Base-by-base conservation (phyloP, 2,797 vertebrate species). In the Helostoma temminkii region DNA sequence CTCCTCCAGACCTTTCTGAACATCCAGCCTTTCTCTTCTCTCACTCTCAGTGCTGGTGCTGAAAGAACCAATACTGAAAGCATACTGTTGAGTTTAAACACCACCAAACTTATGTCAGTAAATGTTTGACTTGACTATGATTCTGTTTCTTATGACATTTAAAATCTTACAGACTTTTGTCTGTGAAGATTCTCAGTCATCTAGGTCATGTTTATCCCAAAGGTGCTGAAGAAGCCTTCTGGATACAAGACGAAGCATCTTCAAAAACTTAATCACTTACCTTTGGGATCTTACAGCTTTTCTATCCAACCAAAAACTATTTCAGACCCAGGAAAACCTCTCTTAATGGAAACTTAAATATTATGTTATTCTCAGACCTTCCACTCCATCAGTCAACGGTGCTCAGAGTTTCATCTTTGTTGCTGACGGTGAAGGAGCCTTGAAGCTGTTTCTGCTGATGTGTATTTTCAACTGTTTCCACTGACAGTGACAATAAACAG, bases 1-100 rank as follows among this genome's bases (percentile, higher is more conserved):
- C 61, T 52, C 76, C 4, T 80, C 88, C 7, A 83, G 90, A 61
- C 52, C 84, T 36, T 92, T 90, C 78, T 49, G 47, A 9, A 41
- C 39, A 19, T 42, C 39, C 39, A 42, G 19, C 39, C 18, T 42
- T 9, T 6, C 39, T 42, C 18, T 42, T 42, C 8, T 42, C 18
- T 42, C 18, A 8, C 18, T n/a, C 6, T 18, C 18, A 42, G 1
- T 6, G 7, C 47, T 28, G 37, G 6, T 1, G 18, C 5, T 41
- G 46, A 21, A 19, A 19, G 1, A n/a, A 49, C 26, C 22, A 39
- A 28, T 2, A 18, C 26, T 21, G 15, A 42, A 39, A 3, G 24
- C 32, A 10, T 21, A 3, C 14, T 1, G 5, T 19, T 12, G 8
- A 41, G 6, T 62, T 9, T n/a, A 21, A 41, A 32, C 5, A 8